A percentile compares a stretch with the other conserved stretches of the same genome.
phyloP scores from a whole-genome alignment of 2,113 vertebrate species.

The Prunella fulvescens region DNA sequence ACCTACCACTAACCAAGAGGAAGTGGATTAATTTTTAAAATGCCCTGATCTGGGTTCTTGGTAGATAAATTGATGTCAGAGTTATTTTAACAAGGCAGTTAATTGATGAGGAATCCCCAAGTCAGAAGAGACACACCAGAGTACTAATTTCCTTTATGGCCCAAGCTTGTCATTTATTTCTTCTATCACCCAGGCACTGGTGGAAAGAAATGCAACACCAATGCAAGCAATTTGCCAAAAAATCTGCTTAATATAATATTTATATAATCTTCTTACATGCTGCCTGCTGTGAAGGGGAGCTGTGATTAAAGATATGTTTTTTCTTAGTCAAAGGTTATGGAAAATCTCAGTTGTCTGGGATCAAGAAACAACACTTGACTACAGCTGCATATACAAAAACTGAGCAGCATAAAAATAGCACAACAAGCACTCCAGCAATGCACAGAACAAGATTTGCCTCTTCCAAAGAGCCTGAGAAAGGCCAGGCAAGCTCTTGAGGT shows the following conservation, averaged over 20 bases:
- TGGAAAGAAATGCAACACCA: neutral
- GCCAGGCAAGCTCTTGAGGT: neutral
- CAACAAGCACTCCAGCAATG: slow-evolving; percentile 25
- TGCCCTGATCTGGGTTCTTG: neutral
- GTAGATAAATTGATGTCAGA: neutral
- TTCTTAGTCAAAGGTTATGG: slow-evolving; percentile 12
- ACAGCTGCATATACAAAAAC: neutral
- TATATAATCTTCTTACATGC: neutral
- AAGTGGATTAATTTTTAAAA: neutral
- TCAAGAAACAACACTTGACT: neutral
- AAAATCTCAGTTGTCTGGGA: slow-evolving; percentile 28
- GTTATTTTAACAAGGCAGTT: neutral
- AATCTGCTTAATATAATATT: neutral
- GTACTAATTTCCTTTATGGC: neutral
- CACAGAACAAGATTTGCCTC: neutral
- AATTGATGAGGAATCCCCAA: neutral
- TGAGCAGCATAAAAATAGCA: slow-evolving; percentile 28
- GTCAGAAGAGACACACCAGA: neutral
- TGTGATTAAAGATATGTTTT: neutral
- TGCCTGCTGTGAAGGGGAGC: neutral
- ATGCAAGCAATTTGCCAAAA: neutral
- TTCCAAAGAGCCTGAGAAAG: slow-evolving; percentile 30
- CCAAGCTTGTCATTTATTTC: neutral
- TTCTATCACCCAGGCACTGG: neutral
- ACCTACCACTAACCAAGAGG: neutral